Percentiles rank a stretch among this genome's conserved stretches.
Conservation (phyloP, 2,113 vertebrate genomes). For the Pelobates fuscus region DNA sequence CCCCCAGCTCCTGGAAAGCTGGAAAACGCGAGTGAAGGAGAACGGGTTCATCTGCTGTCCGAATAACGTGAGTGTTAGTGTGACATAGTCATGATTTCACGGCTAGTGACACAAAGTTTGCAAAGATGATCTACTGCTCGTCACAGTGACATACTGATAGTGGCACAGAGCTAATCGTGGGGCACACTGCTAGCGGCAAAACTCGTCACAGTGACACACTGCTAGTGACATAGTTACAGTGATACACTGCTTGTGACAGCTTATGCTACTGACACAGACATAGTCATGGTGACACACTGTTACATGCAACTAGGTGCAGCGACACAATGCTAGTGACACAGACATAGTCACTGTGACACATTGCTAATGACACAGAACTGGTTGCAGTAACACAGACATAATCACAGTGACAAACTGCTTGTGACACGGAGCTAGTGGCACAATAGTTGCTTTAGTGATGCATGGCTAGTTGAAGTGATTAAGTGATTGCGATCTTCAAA, state of each 20-base stretch:
- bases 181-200: background rate
- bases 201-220: too few relatives aligned
- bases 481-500: too few relatives aligned
- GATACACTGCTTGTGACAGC: background rate
- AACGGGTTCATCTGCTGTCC: conserved; percentile 94
- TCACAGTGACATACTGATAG: background rate
- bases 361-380: background rate
- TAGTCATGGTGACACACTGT: background rate
- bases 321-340: background rate
- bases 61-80: conserved; percentile 80
- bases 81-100: too few relatives aligned
- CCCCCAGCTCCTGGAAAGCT: conserved; percentile 83
- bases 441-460: background rate
- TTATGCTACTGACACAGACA: too few relatives aligned
- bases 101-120: background rate
- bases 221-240: too few relatives aligned
- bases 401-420: background rate
- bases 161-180: background rate
- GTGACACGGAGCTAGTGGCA: too few relatives aligned
- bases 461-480: too few relatives aligned
- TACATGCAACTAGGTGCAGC: background rate
- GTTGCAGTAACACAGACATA: background rate
- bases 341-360: background rate
- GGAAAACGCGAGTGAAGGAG: conserved; percentile 95
- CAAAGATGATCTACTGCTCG: too few relatives aligned